Base-by-base conservation (phyloP, 2,888 invertebrate genomes). In the Hyalella azteca region DNA sequence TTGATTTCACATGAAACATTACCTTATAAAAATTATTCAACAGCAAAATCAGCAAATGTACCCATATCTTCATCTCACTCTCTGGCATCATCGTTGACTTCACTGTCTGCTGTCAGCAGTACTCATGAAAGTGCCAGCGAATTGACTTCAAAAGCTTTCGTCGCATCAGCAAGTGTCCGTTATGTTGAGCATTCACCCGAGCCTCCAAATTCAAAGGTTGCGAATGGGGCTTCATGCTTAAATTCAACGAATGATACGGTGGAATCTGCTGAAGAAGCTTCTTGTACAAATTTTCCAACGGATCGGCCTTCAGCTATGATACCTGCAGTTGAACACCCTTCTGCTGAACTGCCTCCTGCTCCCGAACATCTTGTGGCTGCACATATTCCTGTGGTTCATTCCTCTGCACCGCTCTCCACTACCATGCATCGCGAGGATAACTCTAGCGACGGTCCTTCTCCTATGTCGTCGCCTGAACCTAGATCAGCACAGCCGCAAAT, bases 51-150 rank as follows among this genome's bases (percentile, higher is more conserved):
- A n/a, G n/a, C n/a, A n/a, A 36, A 66, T 19, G 36, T 66, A 66
- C 36, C 66, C 40, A 26, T 50, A 60, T 41, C 77, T 26, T 81
- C 81, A 3, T 81, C 83, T 5, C 59, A 66, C n/a, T 83, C 83
- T 5, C 59, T 83, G n/a, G 81, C 81, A 40, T 83, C 83, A 29
- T 83, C 83, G 29, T 78, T 83, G 73, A 81, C 83, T 29, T 79
- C 81, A 0, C 41, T 83, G 54, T 83, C 83, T 7, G 79, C 73
- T 73, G 78, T 80, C 39, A 80, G 80, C 73, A 66, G 49, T 13
- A 78, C 50, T 54, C 78, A 82, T 32, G 75, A 19, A 13, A 22
- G 7, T 59, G 11, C 29, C 4, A 39, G 45, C 40, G 45, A 75
- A 26, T 75, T 75, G 9, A 45, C 26, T 1, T 75, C 75, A 29